A percentile compares a stretch with the other conserved stretches of the same genome.
phyloP scores from a whole-genome alignment of 2,888 invertebrate species.

The Chalcis sispes region DNA sequence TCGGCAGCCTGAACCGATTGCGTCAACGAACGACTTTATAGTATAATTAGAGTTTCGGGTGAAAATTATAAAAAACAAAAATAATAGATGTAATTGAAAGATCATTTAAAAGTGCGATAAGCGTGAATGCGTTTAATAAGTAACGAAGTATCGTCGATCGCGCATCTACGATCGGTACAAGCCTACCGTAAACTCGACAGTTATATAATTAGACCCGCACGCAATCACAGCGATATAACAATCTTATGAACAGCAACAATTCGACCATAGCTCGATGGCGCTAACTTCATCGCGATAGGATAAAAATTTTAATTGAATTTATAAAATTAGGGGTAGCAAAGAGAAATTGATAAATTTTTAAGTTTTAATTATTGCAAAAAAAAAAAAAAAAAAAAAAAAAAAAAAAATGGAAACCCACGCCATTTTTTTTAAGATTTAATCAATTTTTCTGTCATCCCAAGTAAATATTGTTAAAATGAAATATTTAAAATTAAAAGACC shows the following conservation, averaged over 20 bases:
- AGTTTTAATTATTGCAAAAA: no score
- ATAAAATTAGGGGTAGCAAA: no score
- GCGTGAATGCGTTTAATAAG: background rate
- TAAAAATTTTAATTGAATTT: background rate
- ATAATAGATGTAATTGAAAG: no score
- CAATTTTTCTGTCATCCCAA: no score
- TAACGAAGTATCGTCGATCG: conserved; percentile 3
- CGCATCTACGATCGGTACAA: conserved; percentile 31
- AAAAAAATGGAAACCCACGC: no score
- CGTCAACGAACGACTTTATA: conserved; percentile 16
- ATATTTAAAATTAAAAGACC: conserved; percentile 17
- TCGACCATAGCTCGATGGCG: conserved; percentile 70
- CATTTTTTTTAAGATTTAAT: no score
- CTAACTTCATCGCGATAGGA: conserved; percentile 63
- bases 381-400: no score
- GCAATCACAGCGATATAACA: conserved; percentile 74
- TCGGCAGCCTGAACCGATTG: conserved; percentile 50
- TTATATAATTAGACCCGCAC: conserved; percentile 63
- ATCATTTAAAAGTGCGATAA: background rate
- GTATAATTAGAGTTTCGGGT: no score
- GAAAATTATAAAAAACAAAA: no score
- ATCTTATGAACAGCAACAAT: conserved; percentile 76
- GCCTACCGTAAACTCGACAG: conserved; percentile 40
- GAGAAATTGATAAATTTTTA: background rate
- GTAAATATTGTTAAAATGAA: background rate